Percentiles rank a stretch among this genome's conserved stretches.
These are phyloP conservation scores for Oppia nitens DNA, from an alignment of 1,140 invertebrate genomes.

Conservation along the genomic window DNA sequence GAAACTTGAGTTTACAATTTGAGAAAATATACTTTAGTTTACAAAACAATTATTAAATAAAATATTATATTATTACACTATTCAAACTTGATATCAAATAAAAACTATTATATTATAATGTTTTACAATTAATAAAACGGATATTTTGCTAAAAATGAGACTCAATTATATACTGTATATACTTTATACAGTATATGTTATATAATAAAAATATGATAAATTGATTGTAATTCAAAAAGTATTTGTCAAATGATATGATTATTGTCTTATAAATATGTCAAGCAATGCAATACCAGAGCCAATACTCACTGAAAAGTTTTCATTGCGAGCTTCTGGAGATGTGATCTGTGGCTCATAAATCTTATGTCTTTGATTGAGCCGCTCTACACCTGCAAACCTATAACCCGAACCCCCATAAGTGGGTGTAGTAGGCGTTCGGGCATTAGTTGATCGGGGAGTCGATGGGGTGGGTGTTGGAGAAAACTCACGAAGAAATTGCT, in stretches of 20 bases:
- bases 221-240: no score
- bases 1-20: no score
- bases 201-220: background rate
- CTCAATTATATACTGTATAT: no score
- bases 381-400: slow-evolving; percentile 45
- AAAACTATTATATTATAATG: no score
- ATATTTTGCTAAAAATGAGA: background rate
- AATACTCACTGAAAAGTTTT: background rate
- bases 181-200: no score
- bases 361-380: slow-evolving; percentile 47
- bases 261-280: background rate
- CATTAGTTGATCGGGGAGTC: background rate
- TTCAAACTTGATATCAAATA: no score
- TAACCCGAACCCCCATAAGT: slow-evolving; percentile 21
- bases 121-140: no score
- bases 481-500: background rate
- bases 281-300: background rate
- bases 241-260: background rate
- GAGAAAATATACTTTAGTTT: no score
- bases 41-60: no score
- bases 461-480: background rate
- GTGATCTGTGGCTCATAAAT: slow-evolving; percentile 28
- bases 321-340: background rate
- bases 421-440: slow-evolving; percentile 1
- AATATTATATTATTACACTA: no score